These are phyloP conservation scores for Melanotaenia trifasciata DNA, from an alignment of 2,797 vertebrate genomes.

Conservation along the genomic window DNA sequence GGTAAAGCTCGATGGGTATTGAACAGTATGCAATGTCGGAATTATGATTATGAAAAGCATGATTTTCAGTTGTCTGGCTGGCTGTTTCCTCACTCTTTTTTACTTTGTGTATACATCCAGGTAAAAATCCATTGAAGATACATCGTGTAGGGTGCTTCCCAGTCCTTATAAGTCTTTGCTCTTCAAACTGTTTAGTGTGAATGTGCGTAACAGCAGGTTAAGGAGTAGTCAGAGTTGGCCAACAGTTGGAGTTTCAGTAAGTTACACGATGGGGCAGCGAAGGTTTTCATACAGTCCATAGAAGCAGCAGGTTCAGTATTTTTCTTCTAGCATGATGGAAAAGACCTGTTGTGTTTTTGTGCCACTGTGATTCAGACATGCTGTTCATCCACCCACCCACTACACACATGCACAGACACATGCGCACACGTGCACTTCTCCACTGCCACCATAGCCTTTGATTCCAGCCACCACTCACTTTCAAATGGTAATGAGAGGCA, in stretches of 20 bases:
- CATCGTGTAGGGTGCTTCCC: too few species aligned
- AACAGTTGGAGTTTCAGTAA: constrained; percentile 9
- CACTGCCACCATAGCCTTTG: constrained; percentile 65
- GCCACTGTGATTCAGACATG: constrained; percentile 32
- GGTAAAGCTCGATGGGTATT: too few species aligned
- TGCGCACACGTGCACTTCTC: constrained; percentile 30
- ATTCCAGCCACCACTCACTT: constrained; percentile 79
- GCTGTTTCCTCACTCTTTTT: too few species aligned
- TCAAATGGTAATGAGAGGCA: constrained; percentile 84
- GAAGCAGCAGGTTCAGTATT: constrained; percentile 6
- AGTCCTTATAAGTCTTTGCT: not conserved
- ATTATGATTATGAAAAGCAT: too few species aligned
- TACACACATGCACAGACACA: constrained; percentile 11
- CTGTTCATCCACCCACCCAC: constrained; percentile 21
- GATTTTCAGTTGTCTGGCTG: too few species aligned
- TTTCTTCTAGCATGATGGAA: constrained; percentile 4
- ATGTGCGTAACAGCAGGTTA: constrained; percentile 22
- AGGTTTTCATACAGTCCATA: not conserved
- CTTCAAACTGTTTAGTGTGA: not conserved
- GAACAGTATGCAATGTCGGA: too few species aligned
- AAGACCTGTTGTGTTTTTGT: constrained; percentile 38
- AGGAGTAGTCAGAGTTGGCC: constrained; percentile 25
- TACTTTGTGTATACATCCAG: too few species aligned
- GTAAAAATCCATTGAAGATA: too few species aligned
- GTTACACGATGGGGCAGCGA: constrained; percentile 4